Conservation (phyloP, 2,888 invertebrate species). For the Syrista parreyssii region DNA sequence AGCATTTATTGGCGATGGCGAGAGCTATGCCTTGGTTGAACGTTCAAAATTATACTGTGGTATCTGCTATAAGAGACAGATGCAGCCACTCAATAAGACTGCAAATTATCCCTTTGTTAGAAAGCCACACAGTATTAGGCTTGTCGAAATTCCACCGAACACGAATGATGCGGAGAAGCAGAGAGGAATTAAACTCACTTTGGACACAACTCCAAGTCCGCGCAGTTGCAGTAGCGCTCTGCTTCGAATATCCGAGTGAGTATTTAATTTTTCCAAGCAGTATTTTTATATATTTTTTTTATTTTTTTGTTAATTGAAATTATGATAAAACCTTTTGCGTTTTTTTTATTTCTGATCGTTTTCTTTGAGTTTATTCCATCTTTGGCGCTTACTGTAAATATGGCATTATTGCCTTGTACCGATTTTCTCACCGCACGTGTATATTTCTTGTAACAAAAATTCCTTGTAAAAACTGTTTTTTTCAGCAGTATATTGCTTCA, state of each 20-base stretch:
- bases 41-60: constrained; percentile 89
- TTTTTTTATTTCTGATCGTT: background rate
- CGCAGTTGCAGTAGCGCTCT: constrained; percentile 69
- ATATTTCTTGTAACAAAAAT: background rate
- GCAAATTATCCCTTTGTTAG: constrained; percentile 68
- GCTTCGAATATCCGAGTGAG: constrained; percentile 79
- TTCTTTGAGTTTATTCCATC: background rate
- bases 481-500: background rate
- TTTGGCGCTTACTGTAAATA: background rate
- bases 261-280: constrained; percentile 30
- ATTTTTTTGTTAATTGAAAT: background rate
- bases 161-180: constrained; percentile 68
- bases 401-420: background rate
- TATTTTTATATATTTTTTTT: background rate
- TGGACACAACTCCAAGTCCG: constrained; percentile 69
- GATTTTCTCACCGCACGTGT: background rate
- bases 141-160: constrained; percentile 82
- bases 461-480: background rate
- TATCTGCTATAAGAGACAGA: constrained; percentile 79
- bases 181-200: constrained; percentile 74
- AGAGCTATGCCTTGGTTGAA: constrained; percentile 92
- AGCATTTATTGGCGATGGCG: constrained; percentile 90
- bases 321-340: background rate
- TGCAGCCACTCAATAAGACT: constrained; percentile 73
- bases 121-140: constrained; percentile 84